Conservation (phyloP, 2,888 invertebrate species). For the Mesoligia furuncula region DNA sequence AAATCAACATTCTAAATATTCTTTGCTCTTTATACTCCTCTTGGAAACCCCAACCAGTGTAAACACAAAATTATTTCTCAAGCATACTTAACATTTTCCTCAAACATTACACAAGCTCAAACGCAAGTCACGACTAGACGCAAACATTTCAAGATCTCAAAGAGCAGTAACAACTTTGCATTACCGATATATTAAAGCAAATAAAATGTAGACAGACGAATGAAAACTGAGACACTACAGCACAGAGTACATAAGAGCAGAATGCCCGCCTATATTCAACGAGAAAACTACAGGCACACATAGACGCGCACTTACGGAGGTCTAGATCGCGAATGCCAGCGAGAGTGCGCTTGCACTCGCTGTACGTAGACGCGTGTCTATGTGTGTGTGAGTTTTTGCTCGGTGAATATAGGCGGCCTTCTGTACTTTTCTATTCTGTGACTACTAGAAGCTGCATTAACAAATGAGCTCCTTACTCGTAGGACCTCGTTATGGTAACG, state of each 20-base stretch:
- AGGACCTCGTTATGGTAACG: conserved; percentile 30
- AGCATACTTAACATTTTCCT: conserved; percentile 2
- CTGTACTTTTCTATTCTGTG: background rate
- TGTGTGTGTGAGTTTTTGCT: background rate
- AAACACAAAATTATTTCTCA: background rate
- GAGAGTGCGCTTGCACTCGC: background rate
- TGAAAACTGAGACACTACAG: conserved; percentile 20
- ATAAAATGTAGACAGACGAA: conserved; percentile 21
- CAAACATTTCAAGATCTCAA: conserved; percentile 20
- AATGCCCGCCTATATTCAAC: background rate
- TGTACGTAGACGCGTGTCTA: background rate
- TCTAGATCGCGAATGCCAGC: background rate
- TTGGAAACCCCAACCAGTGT: background rate
- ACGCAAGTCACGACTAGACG: conserved; percentile 3
- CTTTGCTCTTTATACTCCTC: background rate
- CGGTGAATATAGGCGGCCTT: background rate
- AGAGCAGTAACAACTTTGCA: conserved; percentile 27
- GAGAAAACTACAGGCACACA: background rate
- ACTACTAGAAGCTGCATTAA: conserved; percentile 65
- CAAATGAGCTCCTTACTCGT: conserved; percentile 61
- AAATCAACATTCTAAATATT: background rate
- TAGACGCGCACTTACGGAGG: too few species aligned
- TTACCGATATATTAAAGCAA: conserved; percentile 32
- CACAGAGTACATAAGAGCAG: background rate
- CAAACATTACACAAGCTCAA: conserved; percentile 23